phyloP scores from a whole-genome alignment of 2,797 vertebrate species.

The Schizopygopsis pylzovi region DNA sequence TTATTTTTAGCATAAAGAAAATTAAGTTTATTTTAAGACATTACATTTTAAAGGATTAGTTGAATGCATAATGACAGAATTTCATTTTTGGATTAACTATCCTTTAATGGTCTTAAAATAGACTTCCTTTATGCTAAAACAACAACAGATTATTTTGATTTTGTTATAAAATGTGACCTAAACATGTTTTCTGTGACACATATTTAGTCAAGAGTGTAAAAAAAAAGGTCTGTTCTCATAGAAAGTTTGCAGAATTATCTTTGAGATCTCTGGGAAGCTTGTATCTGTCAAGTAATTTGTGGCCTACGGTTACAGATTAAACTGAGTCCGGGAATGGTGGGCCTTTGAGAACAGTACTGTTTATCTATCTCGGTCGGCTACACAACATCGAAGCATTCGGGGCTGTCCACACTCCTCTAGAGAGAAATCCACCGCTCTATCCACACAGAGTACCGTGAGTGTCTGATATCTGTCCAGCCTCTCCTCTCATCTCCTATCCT shows the following conservation, averaged over 20 bases:
- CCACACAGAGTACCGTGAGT: conserved; percentile 8
- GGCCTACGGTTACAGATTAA: conserved; percentile 33
- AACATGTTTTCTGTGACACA: neutral
- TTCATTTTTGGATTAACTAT: conserved; percentile 5
- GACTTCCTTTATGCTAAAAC: conserved; percentile 24
- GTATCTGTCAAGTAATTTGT: conserved; percentile 32
- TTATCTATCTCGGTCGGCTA: conserved; percentile 23
- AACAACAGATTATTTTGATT: neutral
- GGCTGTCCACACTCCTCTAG: conserved; percentile 16
- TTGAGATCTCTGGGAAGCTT: conserved; percentile 12
- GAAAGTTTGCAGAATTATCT: conserved; percentile 26
- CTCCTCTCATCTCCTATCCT: conserved; percentile 7
- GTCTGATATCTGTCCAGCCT: conserved; percentile 37
- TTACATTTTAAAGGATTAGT: conserved; percentile 6
- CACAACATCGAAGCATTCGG: conserved; percentile 10
- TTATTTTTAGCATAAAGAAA: neutral
- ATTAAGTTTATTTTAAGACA: neutral
- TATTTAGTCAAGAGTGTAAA: conserved; percentile 1
- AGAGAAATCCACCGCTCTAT: conserved; percentile 38
- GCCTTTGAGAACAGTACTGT: conserved; percentile 29
- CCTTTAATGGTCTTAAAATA: conserved; percentile 21
- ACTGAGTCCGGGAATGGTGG: conserved; percentile 10
- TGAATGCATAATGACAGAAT: neutral
- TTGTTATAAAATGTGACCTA: conserved; percentile 2
- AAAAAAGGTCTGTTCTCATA: neutral